phyloP scores from a whole-genome alignment of 1,140 invertebrate species.

The Bemisia tabaci region DNA sequence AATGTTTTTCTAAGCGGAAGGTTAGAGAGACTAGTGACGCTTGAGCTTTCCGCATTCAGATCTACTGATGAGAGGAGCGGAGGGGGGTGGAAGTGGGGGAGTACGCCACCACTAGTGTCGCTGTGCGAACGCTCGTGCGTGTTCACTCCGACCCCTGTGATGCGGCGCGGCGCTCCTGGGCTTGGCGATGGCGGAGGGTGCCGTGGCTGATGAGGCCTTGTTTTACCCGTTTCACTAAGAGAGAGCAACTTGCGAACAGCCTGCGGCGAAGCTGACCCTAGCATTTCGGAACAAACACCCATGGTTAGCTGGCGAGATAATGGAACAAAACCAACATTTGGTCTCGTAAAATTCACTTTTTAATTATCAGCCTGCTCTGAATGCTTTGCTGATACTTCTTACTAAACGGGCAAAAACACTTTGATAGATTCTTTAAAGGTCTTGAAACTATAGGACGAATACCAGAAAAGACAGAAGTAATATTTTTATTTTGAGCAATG shows the following conservation, averaged over 20 bases:
- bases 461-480: no score
- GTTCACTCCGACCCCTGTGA: slow-evolving; percentile 33
- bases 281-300: no score
- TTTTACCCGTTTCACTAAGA: slow-evolving; percentile 73
- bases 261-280: slow-evolving; percentile 87
- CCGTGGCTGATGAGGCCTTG: slow-evolving; percentile 67
- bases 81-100: slow-evolving; percentile 28
- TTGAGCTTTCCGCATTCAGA: slow-evolving; percentile 85
- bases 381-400: no score
- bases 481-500: no score
- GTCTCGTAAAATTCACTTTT: no score
- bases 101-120: slow-evolving; percentile 54
- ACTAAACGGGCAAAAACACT: no score
- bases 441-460: no score
- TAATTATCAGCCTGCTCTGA: no score
- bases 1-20: slow-evolving; percentile 73
- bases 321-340: no score
- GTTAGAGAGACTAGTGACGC: slow-evolving; percentile 82
- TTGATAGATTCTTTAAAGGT: no score
- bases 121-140: slow-evolving; percentile 78
- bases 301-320: no score
- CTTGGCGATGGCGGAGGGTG: slow-evolving; percentile 30
- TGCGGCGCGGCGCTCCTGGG: slow-evolving; percentile 49
- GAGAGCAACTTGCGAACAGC: slow-evolving; percentile 85
- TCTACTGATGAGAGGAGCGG: slow-evolving; percentile 59